These are phyloP conservation scores for Petrocephalus microphthalmus DNA, from an alignment of 2,113 vertebrate species.

Conservation along the genomic window DNA sequence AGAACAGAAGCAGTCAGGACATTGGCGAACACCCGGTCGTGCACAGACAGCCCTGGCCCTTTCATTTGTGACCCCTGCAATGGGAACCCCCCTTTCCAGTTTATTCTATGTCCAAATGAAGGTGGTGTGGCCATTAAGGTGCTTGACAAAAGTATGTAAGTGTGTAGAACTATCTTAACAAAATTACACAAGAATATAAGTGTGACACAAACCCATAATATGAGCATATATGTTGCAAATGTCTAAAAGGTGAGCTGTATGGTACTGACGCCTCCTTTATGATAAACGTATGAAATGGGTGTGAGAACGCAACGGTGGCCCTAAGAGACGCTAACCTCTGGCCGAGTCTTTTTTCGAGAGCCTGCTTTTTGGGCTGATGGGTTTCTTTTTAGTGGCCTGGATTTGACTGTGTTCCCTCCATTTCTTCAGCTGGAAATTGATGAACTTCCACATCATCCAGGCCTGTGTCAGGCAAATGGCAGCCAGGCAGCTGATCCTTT, in stretches of 20 bases:
- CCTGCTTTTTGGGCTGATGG: constrained; percentile 63
- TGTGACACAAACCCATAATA: neutral
- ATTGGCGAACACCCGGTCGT: neutral
- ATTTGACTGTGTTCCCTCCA: constrained; percentile 72
- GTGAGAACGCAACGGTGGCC: neutral
- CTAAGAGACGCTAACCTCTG: constrained; percentile 52
- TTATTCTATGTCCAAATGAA: neutral
- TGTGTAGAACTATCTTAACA: neutral
- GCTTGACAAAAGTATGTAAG: neutral
- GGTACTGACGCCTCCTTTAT: neutral
- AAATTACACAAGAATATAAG: neutral
- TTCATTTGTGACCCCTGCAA: neutral
- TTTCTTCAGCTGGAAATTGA: constrained; percentile 77
- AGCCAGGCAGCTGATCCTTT: constrained; percentile 71
- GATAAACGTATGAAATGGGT: neutral
- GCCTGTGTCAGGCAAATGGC: constrained; percentile 75
- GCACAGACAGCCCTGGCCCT: neutral
- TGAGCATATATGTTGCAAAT: neutral
- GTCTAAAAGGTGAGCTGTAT: neutral
- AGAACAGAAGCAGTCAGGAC: constrained; percentile 13
- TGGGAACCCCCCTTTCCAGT: neutral
- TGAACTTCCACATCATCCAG: constrained; percentile 86
- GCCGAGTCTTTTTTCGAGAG: constrained; percentile 59
- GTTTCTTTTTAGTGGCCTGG: constrained; percentile 66
- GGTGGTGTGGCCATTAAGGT: neutral